Percentiles rank a stretch among this genome's conserved stretches.
These are phyloP conservation scores for Sphaerophoria rueppellii DNA, from an alignment of 2,888 invertebrate species.

Conservation along the genomic window DNA sequence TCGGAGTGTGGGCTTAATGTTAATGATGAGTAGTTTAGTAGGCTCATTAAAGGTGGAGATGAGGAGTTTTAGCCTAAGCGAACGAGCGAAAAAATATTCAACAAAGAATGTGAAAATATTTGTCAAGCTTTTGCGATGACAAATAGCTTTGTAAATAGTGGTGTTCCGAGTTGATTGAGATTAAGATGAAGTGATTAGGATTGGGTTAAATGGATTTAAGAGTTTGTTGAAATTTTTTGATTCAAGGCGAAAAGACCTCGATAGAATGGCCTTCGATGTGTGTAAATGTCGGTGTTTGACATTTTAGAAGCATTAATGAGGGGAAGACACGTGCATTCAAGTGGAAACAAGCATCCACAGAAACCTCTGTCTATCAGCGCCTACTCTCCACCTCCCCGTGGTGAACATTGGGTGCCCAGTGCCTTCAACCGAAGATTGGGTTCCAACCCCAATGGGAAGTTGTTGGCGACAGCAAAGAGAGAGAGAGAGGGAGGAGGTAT, in stretches of 20 bases:
- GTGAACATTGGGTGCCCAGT: no score
- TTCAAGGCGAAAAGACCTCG: neutral
- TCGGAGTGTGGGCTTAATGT: constrained; percentile 52
- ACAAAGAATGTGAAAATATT: constrained; percentile 24
- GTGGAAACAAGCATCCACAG: no score
- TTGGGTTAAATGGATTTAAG: constrained; percentile 37
- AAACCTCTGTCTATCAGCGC: no score
- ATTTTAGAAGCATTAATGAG: no score
- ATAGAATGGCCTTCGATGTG: neutral
- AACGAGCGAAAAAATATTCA: constrained; percentile 6
- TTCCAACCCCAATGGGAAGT: no score
- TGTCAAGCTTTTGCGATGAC: constrained; percentile 55
- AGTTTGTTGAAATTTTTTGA: constrained; percentile 4
- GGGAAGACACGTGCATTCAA: no score
- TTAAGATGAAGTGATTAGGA: constrained; percentile 15
- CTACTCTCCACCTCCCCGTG: no score
- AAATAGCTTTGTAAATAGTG: constrained; percentile 46
- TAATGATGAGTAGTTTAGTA: constrained; percentile 55
- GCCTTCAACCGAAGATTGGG: no score
- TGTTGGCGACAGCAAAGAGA: no score
- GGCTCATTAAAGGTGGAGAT: constrained; percentile 22
- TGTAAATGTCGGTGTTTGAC: neutral
- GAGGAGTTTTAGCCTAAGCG: neutral
- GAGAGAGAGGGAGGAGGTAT: no score
- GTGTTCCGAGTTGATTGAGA: constrained; percentile 27